Percentiles rank a stretch among this genome's conserved stretches.
These are phyloP conservation scores for Penaeus monodon DNA, from an alignment of 2,888 invertebrate species.

Conservation along the genomic window DNA sequence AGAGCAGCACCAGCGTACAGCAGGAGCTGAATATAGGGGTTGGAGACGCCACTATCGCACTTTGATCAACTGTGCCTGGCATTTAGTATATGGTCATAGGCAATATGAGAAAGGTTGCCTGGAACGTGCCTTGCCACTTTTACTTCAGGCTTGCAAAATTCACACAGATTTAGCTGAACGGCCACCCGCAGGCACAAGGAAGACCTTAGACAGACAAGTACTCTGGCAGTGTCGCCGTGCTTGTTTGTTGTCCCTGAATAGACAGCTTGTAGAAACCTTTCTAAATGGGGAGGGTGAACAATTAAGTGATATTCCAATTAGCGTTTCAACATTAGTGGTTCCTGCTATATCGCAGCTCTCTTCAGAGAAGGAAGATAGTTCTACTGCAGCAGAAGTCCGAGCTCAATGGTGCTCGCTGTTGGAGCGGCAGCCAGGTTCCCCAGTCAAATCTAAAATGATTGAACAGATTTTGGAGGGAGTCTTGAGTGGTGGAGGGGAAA, in stretches of 20 bases:
- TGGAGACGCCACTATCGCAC: conserved; percentile 57
- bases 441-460: conserved; percentile 37
- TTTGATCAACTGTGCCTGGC: conserved; percentile 56
- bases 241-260: conserved; percentile 52
- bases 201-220: conserved; percentile 50
- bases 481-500: conserved; percentile 19
- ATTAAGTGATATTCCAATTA: conserved; percentile 42
- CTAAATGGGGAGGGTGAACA: conserved; percentile 48
- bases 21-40: conserved; percentile 40
- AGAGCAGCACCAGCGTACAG: conserved; percentile 38
- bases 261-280: conserved; percentile 49
- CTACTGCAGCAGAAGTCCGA: conserved; percentile 43
- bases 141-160: conserved; percentile 51
- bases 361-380: conserved; percentile 46
- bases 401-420: conserved; percentile 52
- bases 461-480: conserved; percentile 49
- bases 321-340: conserved; percentile 44
- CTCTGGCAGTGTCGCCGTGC: conserved; percentile 43
- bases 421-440: conserved; percentile 30
- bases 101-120: conserved; percentile 38
- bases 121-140: conserved; percentile 48
- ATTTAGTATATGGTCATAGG: conserved; percentile 51
- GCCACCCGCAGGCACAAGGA: conserved; percentile 43
- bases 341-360: conserved; percentile 50
- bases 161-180: conserved; percentile 48